Evolutionary conservation across 2,113 vertebrate genomes (phyloP), one percentile per base, ranked within the genome.

Genomic region (Sinocyclocheilus anshuiensis): DNA sequence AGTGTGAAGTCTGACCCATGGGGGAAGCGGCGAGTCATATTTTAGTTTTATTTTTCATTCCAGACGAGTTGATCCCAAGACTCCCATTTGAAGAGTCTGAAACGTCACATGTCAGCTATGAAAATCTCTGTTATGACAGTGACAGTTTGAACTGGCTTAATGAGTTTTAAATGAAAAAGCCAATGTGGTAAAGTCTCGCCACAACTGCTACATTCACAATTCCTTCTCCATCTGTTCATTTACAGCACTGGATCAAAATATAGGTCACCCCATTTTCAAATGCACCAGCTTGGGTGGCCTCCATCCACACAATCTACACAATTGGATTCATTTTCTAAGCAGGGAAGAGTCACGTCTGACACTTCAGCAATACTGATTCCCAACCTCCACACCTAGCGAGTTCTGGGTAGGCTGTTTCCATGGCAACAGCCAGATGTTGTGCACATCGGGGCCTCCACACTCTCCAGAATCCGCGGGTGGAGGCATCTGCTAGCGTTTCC

Each of bases 351-450:
- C 29, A 55, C 29, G 18, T 59, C 53, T 63, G 48, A 29, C 26
- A 33, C 67, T 50, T 29, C 29, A 71, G 29, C 16, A 50, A 26
- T 86, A 55, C 13, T 36, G 50, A 82, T 75, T 29, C 26, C 76
- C 22, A n/a, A 33, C 67, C 22, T 0, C 84, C n/a, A 65, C 88
- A 87, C 59, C 81, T 87, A 77, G 22, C 33, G 26, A 76, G 57
- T 59, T 72, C 85, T 84, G 69, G 87, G 57, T 11, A 85, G 63
- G 77, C 84, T 0, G 92, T 94, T 91, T 89, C 94, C 92, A 93
- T 93, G 88, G 90, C 16, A 85, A 94, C 88, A 84, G 86, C 90
- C 93, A 93, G 93, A 95, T 94, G 94, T 94, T 92, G 88, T 81
- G 85, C 86, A 84, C 84, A 91, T 90, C 83, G 88, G 79, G 86